Evolutionary conservation across 2,888 invertebrate species (phyloP).

Genomic region (Mantis religiosa): DNA sequence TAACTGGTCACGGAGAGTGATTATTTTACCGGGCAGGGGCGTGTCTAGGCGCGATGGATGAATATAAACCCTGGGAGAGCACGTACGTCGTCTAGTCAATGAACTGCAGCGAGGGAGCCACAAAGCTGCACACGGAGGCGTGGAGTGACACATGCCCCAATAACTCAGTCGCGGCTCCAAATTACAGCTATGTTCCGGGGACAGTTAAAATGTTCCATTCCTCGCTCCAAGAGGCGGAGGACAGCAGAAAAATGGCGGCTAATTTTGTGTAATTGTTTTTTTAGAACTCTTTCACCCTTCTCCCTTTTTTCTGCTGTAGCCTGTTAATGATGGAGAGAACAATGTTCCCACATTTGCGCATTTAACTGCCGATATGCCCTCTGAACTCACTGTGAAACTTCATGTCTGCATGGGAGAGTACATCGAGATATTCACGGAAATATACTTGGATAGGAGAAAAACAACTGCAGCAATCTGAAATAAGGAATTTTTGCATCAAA

Average conservation of each 20-base stretch:
- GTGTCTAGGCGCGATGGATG: neutral
- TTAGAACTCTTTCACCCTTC: neutral
- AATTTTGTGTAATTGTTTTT: neutral
- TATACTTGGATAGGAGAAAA: too few species aligned
- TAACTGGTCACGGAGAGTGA: neutral
- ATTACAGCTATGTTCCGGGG: conserved; percentile 4
- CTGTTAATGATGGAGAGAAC: neutral
- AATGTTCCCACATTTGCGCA: neutral
- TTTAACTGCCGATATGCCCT: neutral
- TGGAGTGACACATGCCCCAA: conserved; percentile 1
- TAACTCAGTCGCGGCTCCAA: neutral
- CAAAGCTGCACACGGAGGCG: neutral
- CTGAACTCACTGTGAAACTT: too few species aligned
- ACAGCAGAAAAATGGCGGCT: neutral
- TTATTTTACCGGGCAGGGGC: neutral
- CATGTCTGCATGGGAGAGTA: too few species aligned
- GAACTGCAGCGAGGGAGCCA: neutral
- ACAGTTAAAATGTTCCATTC: neutral
- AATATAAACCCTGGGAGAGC: neutral
- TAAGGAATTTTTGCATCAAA: too few species aligned
- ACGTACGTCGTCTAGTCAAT: neutral
- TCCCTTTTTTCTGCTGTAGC: neutral
- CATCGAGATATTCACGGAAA: too few species aligned
- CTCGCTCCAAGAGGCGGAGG: neutral
- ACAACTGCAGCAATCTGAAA: too few species aligned